Conservation (phyloP, 2,113 vertebrate species). For the Anhinga anhinga region DNA sequence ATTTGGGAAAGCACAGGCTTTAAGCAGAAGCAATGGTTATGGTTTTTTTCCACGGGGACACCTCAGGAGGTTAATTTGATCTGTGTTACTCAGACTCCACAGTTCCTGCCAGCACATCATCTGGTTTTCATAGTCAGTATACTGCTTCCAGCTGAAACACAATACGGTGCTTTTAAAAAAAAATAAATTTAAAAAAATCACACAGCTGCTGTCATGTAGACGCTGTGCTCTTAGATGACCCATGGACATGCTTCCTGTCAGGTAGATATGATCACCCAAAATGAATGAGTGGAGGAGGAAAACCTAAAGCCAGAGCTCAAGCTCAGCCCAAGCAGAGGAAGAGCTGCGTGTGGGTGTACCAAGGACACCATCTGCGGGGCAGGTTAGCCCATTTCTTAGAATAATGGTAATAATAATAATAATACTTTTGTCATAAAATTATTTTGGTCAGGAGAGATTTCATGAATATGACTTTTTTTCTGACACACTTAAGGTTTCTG, state of each 20-base stretch:
- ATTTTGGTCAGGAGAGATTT: neutral
- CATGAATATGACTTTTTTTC: neutral
- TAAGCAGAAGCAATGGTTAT: neutral
- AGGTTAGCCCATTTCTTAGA: neutral
- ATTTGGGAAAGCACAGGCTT: neutral
- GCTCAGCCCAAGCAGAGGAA: neutral
- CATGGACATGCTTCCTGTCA: neutral
- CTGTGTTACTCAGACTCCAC: neutral
- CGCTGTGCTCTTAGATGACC: neutral
- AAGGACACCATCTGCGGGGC: neutral
- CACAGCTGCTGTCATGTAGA: neutral
- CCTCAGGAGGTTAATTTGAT: neutral
- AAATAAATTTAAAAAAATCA: neutral
- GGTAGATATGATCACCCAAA: neutral
- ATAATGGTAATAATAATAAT: neutral
- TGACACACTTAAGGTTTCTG: neutral
- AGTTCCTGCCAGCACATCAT: neutral
- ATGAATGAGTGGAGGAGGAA: neutral
- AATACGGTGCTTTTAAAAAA: neutral
- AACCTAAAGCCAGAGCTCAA: neutral
- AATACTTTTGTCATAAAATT: neutral
- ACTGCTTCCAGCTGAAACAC: constrained; percentile 18
- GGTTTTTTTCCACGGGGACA: neutral
- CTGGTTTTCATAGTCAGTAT: neutral
- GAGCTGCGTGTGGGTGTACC: neutral